These are phyloP conservation scores for Oplegnathus fasciatus DNA, from an alignment of 2,113 vertebrate species.

Conservation along the genomic window DNA sequence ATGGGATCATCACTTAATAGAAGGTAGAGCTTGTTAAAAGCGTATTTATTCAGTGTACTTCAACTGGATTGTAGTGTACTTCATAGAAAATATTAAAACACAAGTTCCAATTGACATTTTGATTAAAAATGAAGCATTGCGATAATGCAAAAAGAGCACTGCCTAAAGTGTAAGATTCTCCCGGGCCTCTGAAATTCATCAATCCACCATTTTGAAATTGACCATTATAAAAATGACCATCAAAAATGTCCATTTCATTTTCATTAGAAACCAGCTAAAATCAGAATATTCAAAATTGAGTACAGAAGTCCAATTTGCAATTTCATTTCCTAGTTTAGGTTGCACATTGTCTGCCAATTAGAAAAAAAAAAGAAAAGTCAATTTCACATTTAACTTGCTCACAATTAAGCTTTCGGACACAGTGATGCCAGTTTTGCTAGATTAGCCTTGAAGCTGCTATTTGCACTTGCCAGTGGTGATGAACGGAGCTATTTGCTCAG, in stretches of 20 bases:
- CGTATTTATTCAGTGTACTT: neutral
- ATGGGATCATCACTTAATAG: neutral
- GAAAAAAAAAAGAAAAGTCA: too few species aligned
- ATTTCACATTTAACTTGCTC: too few species aligned
- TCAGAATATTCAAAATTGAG: too few species aligned
- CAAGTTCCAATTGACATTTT: neutral
- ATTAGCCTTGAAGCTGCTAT: constrained; percentile 13
- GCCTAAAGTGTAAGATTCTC: neutral
- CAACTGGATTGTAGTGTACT: neutral
- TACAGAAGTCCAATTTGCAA: too few species aligned
- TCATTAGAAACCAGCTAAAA: too few species aligned
- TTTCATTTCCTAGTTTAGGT: too few species aligned
- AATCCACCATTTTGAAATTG: too few species aligned
- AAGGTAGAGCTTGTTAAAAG: constrained; percentile 1
- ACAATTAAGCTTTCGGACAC: neutral
- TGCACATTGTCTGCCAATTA: too few species aligned
- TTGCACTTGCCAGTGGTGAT: constrained; percentile 17
- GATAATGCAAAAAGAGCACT: neutral
- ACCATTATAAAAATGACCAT: too few species aligned
- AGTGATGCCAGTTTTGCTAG: constrained; percentile 12
- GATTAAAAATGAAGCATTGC: neutral
- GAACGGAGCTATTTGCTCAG: constrained; percentile 30
- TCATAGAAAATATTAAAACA: neutral
- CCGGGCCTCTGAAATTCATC: neutral
- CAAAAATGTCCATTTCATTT: too few species aligned